Evolutionary conservation across 2,888 invertebrate genomes (phyloP).

Genomic region (Luperina testacea): DNA sequence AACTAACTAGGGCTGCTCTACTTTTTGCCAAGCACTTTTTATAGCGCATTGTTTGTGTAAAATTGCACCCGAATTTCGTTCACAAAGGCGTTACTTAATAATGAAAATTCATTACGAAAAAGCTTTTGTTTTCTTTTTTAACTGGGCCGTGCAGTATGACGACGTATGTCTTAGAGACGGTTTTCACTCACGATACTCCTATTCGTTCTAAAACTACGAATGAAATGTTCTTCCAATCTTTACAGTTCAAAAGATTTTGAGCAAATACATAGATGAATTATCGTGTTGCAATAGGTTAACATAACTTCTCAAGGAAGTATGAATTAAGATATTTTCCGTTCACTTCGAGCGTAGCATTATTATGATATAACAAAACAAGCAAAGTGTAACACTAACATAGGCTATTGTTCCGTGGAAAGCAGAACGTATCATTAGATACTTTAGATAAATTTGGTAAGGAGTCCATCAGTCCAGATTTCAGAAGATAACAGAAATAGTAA

Average conservation of each 20-base stretch:
- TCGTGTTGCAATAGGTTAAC: conserved; percentile 16
- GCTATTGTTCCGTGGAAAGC: conserved; percentile 78
- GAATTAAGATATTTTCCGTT: conserved; percentile 60
- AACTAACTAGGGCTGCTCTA: conserved; percentile 86
- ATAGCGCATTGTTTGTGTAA: conserved; percentile 84
- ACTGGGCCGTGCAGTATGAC: conserved; percentile 61
- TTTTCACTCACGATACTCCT: neutral
- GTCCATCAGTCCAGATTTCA: conserved; percentile 36
- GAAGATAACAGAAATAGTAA: conserved; percentile 52
- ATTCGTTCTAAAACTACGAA: neutral
- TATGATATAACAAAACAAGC: conserved; percentile 69
- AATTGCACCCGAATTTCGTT: conserved; percentile 59
- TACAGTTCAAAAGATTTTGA: neutral
- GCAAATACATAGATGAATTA: conserved; percentile 17
- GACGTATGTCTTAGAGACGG: conserved; percentile 1
- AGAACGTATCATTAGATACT: conserved; percentile 55
- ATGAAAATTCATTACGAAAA: conserved; percentile 78
- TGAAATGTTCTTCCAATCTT: neutral
- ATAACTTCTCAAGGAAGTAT: conserved; percentile 64
- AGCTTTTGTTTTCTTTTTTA: conserved; percentile 70
- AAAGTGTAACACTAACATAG: conserved; percentile 68
- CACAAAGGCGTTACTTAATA: conserved; percentile 73
- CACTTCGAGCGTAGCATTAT: conserved; percentile 42
- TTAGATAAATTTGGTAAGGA: conserved; percentile 47
- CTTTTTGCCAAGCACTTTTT: conserved; percentile 80